Conservation (phyloP, 2,113 vertebrate species). For the Damaliscus lunatus region DNA sequence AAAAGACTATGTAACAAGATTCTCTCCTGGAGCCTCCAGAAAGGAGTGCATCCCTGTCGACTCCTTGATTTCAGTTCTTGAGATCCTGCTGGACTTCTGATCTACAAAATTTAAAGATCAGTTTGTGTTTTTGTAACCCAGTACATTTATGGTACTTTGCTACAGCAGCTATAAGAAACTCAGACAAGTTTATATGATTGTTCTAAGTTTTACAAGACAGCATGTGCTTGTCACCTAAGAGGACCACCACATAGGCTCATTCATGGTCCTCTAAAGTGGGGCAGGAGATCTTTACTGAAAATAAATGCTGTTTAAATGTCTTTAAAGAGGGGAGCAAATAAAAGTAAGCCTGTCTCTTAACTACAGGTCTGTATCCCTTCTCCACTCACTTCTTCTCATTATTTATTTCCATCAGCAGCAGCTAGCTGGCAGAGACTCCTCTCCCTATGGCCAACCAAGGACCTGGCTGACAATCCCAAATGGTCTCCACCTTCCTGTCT, state of each 20-base stretch:
- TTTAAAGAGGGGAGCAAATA: background rate
- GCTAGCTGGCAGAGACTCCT: background rate
- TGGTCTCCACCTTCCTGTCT: background rate
- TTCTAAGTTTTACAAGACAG: background rate
- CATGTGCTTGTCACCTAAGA: background rate
- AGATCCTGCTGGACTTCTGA: background rate
- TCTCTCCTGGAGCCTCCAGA: background rate
- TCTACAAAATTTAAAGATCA: background rate
- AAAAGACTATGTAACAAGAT: background rate
- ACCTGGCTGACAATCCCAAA: background rate
- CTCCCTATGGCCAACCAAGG: background rate
- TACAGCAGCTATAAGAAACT: background rate
- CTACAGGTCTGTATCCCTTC: background rate
- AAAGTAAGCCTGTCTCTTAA: background rate
- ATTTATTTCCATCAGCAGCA: background rate
- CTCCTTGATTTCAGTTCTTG: background rate
- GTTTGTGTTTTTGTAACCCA: background rate
- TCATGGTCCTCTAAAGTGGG: background rate
- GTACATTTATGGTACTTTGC: background rate
- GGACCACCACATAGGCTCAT: background rate
- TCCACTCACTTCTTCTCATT: background rate
- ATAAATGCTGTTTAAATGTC: background rate
- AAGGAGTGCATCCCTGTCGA: background rate
- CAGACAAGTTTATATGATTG: background rate
- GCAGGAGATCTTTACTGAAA: background rate